Evolutionary conservation across 2,888 invertebrate species (phyloP).

Genomic region (Ochlodes sylvanus): DNA sequence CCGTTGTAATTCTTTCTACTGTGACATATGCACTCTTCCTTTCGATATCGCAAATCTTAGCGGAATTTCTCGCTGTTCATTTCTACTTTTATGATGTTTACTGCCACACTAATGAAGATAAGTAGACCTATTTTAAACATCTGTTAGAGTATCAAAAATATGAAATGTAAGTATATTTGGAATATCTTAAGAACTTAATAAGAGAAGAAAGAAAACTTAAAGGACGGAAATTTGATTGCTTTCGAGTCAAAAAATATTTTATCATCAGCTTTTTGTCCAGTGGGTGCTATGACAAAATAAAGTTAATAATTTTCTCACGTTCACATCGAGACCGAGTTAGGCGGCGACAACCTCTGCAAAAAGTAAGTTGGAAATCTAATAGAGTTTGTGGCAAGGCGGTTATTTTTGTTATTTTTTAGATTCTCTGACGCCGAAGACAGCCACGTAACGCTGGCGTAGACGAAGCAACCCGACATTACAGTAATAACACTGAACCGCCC

Average conservation of each 20-base stretch:
- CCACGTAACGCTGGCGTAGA: constrained; percentile 77
- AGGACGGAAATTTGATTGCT: constrained; percentile 53
- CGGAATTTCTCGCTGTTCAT: constrained; percentile 39
- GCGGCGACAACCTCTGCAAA: constrained; percentile 78
- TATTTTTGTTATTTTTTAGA: constrained; percentile 80
- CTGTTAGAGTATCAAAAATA: background rate
- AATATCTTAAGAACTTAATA: constrained; percentile 41
- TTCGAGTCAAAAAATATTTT: constrained; percentile 60
- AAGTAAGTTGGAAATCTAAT: constrained; percentile 82
- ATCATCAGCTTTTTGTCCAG: constrained; percentile 60
- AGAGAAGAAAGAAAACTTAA: constrained; percentile 50
- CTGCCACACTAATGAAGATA: background rate
- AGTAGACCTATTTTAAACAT: background rate
- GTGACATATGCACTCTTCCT: constrained; percentile 82
- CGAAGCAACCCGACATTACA: constrained; percentile 78
- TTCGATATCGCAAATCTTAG: constrained; percentile 67
- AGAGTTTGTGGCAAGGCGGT: constrained; percentile 80
- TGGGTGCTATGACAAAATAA: constrained; percentile 66
- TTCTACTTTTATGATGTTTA: constrained; percentile 16
- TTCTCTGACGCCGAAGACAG: constrained; percentile 70
- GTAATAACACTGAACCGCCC: constrained; percentile 79
- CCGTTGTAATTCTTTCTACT: constrained; percentile 71
- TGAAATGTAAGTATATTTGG: background rate
- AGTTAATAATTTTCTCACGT: constrained; percentile 80
- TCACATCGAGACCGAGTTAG: constrained; percentile 78